Conservation (phyloP, 2,113 vertebrate genomes). For the Rhadina sibilatrix region DNA sequence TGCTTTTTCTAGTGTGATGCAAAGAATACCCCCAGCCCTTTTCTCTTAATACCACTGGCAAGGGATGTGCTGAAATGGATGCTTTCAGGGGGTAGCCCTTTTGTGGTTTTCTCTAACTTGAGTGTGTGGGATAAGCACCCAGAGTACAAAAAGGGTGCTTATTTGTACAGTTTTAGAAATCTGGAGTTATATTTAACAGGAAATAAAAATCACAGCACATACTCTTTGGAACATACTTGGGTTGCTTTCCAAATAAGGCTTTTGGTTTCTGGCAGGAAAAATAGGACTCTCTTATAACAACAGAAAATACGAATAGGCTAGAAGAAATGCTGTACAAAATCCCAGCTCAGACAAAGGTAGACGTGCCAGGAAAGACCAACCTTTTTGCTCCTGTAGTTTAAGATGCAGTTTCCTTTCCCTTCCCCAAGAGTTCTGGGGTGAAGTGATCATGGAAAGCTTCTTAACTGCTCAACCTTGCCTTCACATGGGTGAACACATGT, state of each 20-base stretch:
- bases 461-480: neutral
- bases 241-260: constrained; percentile 34
- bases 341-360: neutral
- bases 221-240: neutral
- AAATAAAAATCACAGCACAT: constrained; percentile 5
- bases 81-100: neutral
- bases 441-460: neutral
- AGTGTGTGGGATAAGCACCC: neutral
- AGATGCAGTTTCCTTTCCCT: neutral
- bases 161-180: constrained; percentile 1
- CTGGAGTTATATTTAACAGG: constrained; percentile 22
- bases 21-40: neutral
- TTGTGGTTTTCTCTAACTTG: neutral
- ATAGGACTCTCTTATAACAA: neutral
- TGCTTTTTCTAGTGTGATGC: neutral
- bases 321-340: constrained; percentile 23
- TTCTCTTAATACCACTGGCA: neutral
- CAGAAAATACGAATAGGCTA: constrained; percentile 7
- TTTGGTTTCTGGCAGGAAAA: constrained; percentile 18
- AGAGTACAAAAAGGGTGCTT: neutral
- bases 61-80: neutral
- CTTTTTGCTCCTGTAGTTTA: neutral
- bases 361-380: neutral
- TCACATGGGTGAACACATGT: neutral
- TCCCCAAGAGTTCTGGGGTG: neutral